Evolutionary conservation across 2,113 vertebrate genomes (phyloP), one percentile per base, ranked within the genome.

Genomic region (Eolophus roseicapilla): DNA sequence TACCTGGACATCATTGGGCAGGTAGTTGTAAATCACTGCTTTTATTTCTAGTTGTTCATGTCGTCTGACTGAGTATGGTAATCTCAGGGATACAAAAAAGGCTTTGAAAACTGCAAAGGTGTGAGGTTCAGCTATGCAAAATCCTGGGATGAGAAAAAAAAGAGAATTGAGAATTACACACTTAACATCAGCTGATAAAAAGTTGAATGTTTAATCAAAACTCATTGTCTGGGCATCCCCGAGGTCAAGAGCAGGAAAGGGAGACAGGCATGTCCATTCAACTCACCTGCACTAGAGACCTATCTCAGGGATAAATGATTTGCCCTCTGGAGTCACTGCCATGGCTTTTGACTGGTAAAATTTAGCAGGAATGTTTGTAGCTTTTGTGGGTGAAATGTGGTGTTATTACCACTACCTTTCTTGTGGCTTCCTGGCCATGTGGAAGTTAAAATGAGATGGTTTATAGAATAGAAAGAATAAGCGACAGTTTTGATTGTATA

Each of bases 21-120:
- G 94, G 57, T 99, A 98, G 96, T 98, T 99, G 98, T 98, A 98
- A 90, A 99, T 79, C 62, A 98, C 98, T 50, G 97, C 98, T 68
- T 97, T 96, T 86, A 99, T 96, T 47, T 97, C 97, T 29, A 99
- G 90, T 60, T 99, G 98, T 73, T 99, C 98, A 2, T 97, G 97
- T 80, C 96, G 94, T 93, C 81, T 98, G 47, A 99, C 98, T 3
- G 98, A 98, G 92, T 98, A 98, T 0, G 98, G 98, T 37, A 99
- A 94, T 73, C 92, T 98, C 97, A 99, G 84, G 55, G 98, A 98
- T 24, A 99, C 83, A 95, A 99, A 99, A 31, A 91, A 27, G 5
- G 19, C 5, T 88, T 98, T 98, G 93, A 98, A 98, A 63, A 97
- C 98, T 33, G 11, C 86, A 47, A 98, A 44, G 33, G 97, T 97